These are phyloP conservation scores for Euwallacea similis DNA, from an alignment of 1,140 invertebrate genomes.

Conservation along the genomic window DNA sequence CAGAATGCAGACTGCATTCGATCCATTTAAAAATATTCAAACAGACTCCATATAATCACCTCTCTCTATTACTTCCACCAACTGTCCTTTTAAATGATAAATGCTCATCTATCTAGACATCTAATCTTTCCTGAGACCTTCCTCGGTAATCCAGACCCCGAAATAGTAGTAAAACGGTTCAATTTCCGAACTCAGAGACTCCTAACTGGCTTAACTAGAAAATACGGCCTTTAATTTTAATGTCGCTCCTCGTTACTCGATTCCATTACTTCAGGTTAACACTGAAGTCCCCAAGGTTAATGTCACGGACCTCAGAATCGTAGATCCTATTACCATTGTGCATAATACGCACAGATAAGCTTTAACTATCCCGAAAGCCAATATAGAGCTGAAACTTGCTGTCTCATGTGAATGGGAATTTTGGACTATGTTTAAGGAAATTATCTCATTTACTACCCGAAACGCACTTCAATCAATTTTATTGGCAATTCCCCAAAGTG, in stretches of 20 bases:
- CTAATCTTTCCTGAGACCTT: conserved; percentile 21
- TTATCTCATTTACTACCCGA: not conserved
- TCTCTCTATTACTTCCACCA: not conserved
- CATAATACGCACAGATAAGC: not conserved
- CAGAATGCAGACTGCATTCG: not conserved
- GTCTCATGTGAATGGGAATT: too few relatives aligned
- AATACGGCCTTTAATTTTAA: conserved; percentile 29
- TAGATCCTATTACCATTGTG: too few relatives aligned
- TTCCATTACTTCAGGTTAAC: conserved; percentile 23
- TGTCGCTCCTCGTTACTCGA: conserved; percentile 27
- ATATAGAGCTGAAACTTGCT: not conserved
- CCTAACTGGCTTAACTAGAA: conserved; percentile 25
- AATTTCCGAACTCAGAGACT: conserved; percentile 20
- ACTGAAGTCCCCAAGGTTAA: conserved; percentile 20
- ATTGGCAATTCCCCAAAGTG: conserved; percentile 34
- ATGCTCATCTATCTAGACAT: conserved; percentile 8
- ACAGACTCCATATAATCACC: not conserved
- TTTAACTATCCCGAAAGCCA: not conserved
- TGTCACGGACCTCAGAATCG: too few relatives aligned
- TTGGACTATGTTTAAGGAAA: not conserved
- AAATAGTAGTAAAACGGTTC: conserved; percentile 16
- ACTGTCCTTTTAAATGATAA: conserved; percentile 7
- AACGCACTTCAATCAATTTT: conserved; percentile 42
- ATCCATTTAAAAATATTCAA: not conserved
- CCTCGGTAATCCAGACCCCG: conserved; percentile 14